Base-by-base conservation (phyloP, 2,888 invertebrate genomes). In the Diloba caeruleocephala region DNA sequence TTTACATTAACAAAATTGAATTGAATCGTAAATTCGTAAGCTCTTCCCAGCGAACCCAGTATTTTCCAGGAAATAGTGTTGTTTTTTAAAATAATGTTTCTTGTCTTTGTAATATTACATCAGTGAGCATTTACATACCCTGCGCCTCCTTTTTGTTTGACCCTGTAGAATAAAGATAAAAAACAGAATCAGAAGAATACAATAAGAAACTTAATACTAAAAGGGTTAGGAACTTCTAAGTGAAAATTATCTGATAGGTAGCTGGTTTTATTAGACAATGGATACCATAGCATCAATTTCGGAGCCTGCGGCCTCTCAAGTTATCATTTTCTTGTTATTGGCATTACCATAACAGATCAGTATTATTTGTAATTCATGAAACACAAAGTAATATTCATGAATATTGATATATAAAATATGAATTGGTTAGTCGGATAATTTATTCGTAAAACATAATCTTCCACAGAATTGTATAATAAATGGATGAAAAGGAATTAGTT, bases 321-420 rank as follows among this genome's bases (percentile, higher is more conserved):
- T 54, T 52, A 49, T 42, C 28, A 57, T 54, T 48, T 38, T 51
- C 57, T 44, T 57, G 48, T 55, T 62, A 69, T 25, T 28, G 6
- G 1, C 17, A 53, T 72, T 66, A 62, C 50, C 70, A 59, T 62
- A 66, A 46, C 66, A 59, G 50, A 71, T 53, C 46, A 34, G 44
- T 21, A 50, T 48, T 48, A 51, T 70, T 58, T 38, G 33, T 41
- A 60, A 63, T 67, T 63, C 60, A 51, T 44, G 37, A 62, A 68
- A 53, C 38, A 41, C 14, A 54, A 59, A 67, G 26, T 13, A 26
- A 46, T 25, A 32, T 60, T 64, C 58, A 69, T 62, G 54, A 62
- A 72, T 49, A 68, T 57, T 56, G 32, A 52, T 2, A 25, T 13
- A 28, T 14, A 26, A 45, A 55, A 43, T 37, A 34, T 44, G 37